A percentile compares a stretch with the other conserved stretches of the same genome.
Conservation (phyloP, 2,888 invertebrate genomes). For the Dilophus febrilis region DNA sequence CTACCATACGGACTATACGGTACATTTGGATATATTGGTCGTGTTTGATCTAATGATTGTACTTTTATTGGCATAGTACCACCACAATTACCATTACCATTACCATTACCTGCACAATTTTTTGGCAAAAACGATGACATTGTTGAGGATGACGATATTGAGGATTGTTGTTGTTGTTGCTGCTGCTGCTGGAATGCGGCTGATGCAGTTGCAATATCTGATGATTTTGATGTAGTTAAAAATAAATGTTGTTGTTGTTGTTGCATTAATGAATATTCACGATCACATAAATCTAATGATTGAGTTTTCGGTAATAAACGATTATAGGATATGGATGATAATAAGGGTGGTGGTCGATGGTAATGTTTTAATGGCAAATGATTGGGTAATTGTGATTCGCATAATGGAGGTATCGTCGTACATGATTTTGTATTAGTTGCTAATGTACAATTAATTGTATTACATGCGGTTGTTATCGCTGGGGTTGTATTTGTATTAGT, state of each 20-base stretch:
- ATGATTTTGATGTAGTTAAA: constrained; percentile 4
- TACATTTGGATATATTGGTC: constrained; percentile 54
- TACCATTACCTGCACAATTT: too few relatives aligned
- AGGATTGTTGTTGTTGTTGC: background rate
- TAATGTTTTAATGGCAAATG: background rate
- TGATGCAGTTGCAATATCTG: background rate
- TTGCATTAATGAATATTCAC: constrained; percentile 6
- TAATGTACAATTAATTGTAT: background rate
- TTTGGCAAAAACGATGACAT: too few relatives aligned
- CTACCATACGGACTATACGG: constrained; percentile 55
- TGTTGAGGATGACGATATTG: background rate
- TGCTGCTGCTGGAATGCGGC: background rate
- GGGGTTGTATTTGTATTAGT: background rate
- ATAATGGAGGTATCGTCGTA: background rate
- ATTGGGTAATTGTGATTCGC: too few relatives aligned
- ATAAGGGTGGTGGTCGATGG: constrained; percentile 6
- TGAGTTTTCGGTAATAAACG: constrained; percentile 16
- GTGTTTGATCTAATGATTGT: constrained; percentile 31
- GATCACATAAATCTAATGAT: constrained; percentile 15
- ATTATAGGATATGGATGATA: too few relatives aligned
- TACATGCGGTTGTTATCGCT: background rate
- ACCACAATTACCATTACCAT: constrained; percentile 4
- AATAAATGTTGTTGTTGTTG: too few relatives aligned
- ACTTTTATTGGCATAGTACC: constrained; percentile 16
- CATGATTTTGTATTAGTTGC: background rate